Base-by-base conservation (phyloP, 2,888 invertebrate genomes). In the Agrilus mali region DNA sequence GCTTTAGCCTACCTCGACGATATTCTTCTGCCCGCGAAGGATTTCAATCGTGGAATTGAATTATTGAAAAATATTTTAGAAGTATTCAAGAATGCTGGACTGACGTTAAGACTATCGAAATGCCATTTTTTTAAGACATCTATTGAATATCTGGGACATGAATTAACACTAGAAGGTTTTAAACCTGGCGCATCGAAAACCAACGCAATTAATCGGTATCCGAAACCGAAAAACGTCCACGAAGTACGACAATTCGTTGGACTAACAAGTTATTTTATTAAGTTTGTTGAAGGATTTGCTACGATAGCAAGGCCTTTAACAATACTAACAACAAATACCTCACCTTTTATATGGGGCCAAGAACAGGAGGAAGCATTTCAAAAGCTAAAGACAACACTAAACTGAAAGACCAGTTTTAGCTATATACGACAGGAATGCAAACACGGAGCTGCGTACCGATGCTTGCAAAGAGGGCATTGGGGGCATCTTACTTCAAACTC, bases 121-220 rank as follows among this genome's bases (percentile, higher is more conserved):
- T 58, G 58, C 47, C 15, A 40, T 1, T 60, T 61, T 38, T 51
- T 61, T 22, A 15, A 46, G 33, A 43, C 45, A 1, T 44, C 40
- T 15, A 49, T 62, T 8, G 53, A 59, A 7, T 62, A 58, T 44
- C 47, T 61, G 7, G 61, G 60, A 0, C 54, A 55, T 16, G 55
- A 59, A 41, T 52, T 62, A 17, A 52, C 50, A n/a, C 44, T 27
- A 14, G 31, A 47, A 0, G 57, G 58, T 10, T 40, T 44, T 32
- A 10, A 17, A 4, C 43, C 43, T 10, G 36, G 36, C 27, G 36
- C 16, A 34, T 14, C 12, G 6, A 43, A 40, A 36, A 17, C 22
- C 13, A 14, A 36, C 7, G 10, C 17, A 13, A 31, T 43, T 27
- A 17, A 8, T 16, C 27, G 39, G 20, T 40, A 38, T 12, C 40